Percentiles rank a stretch among this genome's conserved stretches.
Conservation (phyloP, 2,888 invertebrate genomes). For the Drosophila lacicola region DNA sequence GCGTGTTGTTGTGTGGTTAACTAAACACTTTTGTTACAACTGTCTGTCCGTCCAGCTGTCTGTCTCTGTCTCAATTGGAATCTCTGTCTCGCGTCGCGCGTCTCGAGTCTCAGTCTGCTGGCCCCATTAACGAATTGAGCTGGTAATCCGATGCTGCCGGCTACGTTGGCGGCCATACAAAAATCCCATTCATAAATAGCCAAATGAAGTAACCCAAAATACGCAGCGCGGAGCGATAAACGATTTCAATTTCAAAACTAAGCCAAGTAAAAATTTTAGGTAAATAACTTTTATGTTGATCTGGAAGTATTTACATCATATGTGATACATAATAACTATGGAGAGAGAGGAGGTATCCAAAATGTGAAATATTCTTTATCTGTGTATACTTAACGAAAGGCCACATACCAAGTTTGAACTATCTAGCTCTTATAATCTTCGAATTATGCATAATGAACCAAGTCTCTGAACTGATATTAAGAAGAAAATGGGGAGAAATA, state of each 20-base stretch:
- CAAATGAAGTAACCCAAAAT: slow-evolving; percentile 30
- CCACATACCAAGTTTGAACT: no score
- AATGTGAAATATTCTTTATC: background rate
- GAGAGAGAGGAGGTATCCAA: background rate
- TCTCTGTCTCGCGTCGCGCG: slow-evolving; percentile 18
- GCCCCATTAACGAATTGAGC: slow-evolving; percentile 63
- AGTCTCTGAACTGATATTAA: no score
- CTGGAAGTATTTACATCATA: background rate
- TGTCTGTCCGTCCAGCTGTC: slow-evolving; percentile 18
- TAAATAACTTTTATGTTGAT: slow-evolving; percentile 5
- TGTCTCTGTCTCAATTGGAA: slow-evolving; percentile 28
- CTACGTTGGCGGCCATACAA: slow-evolving; percentile 52
- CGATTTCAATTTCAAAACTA: slow-evolving; percentile 21
- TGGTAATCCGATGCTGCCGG: slow-evolving; percentile 67
- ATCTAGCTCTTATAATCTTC: no score
- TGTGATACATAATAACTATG: no score
- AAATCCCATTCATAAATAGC: slow-evolving; percentile 59
- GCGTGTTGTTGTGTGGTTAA: slow-evolving; percentile 59
- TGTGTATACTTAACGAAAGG: no score
- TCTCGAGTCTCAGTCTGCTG: slow-evolving; percentile 44
- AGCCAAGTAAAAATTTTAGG: slow-evolving; percentile 7
- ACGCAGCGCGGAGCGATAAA: slow-evolving; percentile 1
- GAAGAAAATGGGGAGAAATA: no score
- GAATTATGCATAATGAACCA: no score
- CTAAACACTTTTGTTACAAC: slow-evolving; percentile 60